These are phyloP conservation scores for Agelaius tricolor DNA, from an alignment of 2,113 vertebrate genomes.

Conservation along the genomic window DNA sequence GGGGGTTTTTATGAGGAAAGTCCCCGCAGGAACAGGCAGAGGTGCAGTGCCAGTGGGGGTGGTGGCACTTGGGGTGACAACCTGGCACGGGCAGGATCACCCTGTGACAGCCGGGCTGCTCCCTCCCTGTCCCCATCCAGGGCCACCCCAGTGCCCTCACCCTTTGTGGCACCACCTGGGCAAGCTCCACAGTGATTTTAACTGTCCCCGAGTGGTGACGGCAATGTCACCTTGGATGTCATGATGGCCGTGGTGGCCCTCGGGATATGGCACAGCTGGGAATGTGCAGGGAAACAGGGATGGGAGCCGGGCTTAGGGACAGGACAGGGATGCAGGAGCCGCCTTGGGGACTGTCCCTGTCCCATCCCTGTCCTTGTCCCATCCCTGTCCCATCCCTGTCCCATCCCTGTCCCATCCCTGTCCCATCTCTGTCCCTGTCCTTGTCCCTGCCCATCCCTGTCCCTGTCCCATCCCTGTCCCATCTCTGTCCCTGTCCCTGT, in stretches of 20 bases:
- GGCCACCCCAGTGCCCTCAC: rapidly evolving
- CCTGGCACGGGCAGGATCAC: rapidly evolving
- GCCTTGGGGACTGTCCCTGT: rapidly evolving
- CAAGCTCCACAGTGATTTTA: rapidly evolving
- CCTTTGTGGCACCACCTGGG: neutral
- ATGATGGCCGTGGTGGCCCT: neutral
- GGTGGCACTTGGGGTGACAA: neutral
- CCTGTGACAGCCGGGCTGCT: rapidly evolving
- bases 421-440: rapidly evolving
- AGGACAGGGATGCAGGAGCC: neutral
- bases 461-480: rapidly evolving
- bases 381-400: rapidly evolving
- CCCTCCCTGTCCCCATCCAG: rapidly evolving
- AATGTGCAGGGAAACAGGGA: rapidly evolving
- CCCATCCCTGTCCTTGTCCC: neutral
- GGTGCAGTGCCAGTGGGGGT: rapidly evolving
- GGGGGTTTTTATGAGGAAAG: neutral
- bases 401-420: rapidly evolving
- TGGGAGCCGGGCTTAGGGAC: rapidly evolving
- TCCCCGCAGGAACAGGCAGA: rapidly evolving
- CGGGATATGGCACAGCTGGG: rapidly evolving
- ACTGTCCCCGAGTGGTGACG: neutral
- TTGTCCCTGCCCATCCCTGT: rapidly evolving
- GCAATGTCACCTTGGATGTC: neutral
- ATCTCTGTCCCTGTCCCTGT: rapidly evolving